These are phyloP conservation scores for Lithophane socia DNA, from an alignment of 2,888 invertebrate genomes.

Conservation along the genomic window DNA sequence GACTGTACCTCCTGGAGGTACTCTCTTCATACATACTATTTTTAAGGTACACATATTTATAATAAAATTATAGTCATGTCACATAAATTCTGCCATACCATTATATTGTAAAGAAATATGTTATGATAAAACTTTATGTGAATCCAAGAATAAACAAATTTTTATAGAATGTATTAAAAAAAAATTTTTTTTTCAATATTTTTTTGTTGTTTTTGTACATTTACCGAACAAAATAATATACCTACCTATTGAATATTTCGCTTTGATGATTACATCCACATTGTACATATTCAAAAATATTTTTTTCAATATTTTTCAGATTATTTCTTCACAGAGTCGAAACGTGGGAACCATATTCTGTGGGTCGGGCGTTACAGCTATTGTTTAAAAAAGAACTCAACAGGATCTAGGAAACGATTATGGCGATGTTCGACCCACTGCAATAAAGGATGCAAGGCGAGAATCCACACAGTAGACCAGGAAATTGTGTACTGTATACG, in stretches of 20 bases:
- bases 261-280: background rate
- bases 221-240: no score
- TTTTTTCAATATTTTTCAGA: slow-evolving; percentile 22
- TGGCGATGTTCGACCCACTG: slow-evolving; percentile 68
- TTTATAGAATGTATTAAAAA: background rate
- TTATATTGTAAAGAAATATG: no score
- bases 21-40: no score
- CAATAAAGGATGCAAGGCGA: slow-evolving; percentile 60
- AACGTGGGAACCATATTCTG: slow-evolving; percentile 38
- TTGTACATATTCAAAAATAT: no score
- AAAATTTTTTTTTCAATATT: background rate
- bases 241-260: background rate
- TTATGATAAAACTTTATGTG: background rate
- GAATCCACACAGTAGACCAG: slow-evolving; percentile 42
- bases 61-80: background rate
- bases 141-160: background rate
- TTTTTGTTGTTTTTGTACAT: no score
- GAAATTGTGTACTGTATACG: slow-evolving; percentile 14
- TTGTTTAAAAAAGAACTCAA: slow-evolving; percentile 35
- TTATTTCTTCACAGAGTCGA: slow-evolving; percentile 34
- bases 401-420: slow-evolving; percentile 33
- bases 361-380: slow-evolving; percentile 38
- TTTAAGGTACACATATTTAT: no score
- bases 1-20: no score
- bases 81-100: background rate